Conservation (phyloP, 1,140 invertebrate genomes). For the Cecropterus lyciades region DNA sequence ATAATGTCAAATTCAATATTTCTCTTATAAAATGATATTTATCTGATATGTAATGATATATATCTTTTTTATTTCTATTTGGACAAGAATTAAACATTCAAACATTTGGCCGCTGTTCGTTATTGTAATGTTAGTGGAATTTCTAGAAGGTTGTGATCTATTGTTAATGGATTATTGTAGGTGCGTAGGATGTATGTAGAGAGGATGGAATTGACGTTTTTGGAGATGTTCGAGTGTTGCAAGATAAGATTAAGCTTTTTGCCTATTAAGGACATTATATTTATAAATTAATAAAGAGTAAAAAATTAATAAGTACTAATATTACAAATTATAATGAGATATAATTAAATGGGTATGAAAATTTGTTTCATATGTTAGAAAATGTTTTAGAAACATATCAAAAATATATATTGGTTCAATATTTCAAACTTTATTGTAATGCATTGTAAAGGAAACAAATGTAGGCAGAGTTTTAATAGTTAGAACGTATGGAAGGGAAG, state of each 20-base stretch:
- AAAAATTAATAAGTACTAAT: no score
- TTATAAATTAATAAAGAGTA: no score
- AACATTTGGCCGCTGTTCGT: constrained; percentile 40
- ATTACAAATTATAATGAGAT: no score
- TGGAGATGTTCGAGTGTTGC: neutral
- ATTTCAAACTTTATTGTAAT: neutral
- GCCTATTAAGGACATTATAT: no score
- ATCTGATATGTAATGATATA: no score
- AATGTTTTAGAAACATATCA: constrained; percentile 3
- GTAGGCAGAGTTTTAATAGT: constrained; percentile 1
- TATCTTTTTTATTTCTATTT: neutral
- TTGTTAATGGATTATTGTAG: neutral
- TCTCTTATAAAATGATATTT: no score
- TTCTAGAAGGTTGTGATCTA: constrained; percentile 34
- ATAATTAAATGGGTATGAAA: no score
- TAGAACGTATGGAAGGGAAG: neutral
- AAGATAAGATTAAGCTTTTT: neutral
- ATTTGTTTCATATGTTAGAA: neutral
- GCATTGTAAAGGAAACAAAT: neutral
- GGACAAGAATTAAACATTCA: constrained; percentile 10
- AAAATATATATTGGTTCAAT: neutral
- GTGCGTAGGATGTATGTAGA: neutral
- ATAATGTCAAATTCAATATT: no score
- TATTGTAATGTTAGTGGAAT: constrained; percentile 40
- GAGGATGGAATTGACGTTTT: neutral